Percentiles rank a stretch among this genome's conserved stretches.
phyloP scores from a whole-genome alignment of 2,888 invertebrate genomes.

The Hydraecia micacea region DNA sequence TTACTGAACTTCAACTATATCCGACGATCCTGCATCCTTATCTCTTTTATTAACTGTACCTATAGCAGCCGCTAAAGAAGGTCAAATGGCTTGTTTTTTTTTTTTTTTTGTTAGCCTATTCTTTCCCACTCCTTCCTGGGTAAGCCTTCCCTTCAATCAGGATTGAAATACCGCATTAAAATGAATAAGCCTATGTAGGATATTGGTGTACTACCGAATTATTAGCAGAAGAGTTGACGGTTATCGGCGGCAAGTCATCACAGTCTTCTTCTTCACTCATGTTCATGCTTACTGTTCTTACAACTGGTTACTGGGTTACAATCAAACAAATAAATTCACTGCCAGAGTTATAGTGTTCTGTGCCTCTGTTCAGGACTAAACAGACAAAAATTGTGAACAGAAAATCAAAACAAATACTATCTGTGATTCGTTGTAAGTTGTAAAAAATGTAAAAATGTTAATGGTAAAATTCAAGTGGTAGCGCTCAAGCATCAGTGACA shows the following conservation, averaged over 20 bases:
- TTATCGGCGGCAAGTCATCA: conserved; percentile 77
- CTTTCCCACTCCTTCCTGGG: neutral
- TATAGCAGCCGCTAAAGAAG: neutral
- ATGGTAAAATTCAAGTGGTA: neutral
- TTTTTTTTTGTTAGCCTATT: neutral
- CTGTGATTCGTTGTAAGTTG: neutral
- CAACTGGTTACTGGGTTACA: neutral
- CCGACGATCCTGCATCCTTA: too few relatives aligned
- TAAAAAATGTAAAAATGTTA: too few relatives aligned
- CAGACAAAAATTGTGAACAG: neutral
- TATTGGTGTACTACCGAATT: conserved; percentile 60
- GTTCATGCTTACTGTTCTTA: conserved; percentile 16
- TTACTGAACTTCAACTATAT: too few relatives aligned
- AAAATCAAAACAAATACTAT: neutral
- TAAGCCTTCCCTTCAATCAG: neutral
- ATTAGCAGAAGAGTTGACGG: conserved; percentile 66
- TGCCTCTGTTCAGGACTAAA: neutral
- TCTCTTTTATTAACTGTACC: too few relatives aligned
- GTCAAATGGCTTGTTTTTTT: neutral
- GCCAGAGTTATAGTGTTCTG: too few relatives aligned
- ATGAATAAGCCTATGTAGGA: neutral
- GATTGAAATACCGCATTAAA: neutral
- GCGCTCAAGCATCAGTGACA: neutral
- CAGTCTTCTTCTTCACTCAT: conserved; percentile 74
- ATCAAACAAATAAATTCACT: neutral